Conservation (phyloP, 2,113 vertebrate species). For the Empidonax traillii region DNA sequence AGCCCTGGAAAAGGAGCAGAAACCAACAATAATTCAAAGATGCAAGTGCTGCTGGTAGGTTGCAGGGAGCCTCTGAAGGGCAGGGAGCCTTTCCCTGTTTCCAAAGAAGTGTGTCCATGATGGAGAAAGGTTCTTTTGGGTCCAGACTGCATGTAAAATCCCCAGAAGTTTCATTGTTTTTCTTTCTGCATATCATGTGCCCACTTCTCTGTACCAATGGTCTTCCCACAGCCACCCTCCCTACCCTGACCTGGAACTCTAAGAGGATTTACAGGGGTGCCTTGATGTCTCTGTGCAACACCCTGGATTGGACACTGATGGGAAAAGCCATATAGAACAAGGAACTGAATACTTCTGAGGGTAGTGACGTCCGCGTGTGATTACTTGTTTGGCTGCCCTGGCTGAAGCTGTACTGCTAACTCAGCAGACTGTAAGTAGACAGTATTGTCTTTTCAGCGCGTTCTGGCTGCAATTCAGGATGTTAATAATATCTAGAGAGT, state of each 20-base stretch:
- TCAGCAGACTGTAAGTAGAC: conserved; percentile 54
- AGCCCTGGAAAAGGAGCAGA: not conserved
- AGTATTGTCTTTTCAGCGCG: not conserved
- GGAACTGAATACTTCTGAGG: not conserved
- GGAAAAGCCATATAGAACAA: conserved; percentile 2
- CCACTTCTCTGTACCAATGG: not conserved
- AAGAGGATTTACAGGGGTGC: rapidly evolving
- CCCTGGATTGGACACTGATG: not conserved
- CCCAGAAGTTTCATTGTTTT: rapidly evolving
- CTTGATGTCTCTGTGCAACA: not conserved
- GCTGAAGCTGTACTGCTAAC: conserved; percentile 42
- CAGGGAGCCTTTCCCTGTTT: not conserved
- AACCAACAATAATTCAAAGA: not conserved
- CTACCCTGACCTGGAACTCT: not conserved
- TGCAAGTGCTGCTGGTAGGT: not conserved
- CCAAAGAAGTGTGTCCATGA: not conserved
- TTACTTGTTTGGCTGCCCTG: conserved; percentile 12
- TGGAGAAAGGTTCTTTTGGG: not conserved
- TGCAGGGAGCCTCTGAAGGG: not conserved
- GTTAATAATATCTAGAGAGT: conserved; percentile 39
- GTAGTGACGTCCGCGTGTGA: not conserved
- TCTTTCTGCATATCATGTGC: not conserved
- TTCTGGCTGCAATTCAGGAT: conserved; percentile 44
- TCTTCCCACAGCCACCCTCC: not conserved
- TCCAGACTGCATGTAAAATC: not conserved